Evolutionary conservation across 2,113 vertebrate species (phyloP).

Genomic region (Sphyrna mokarran): DNA sequence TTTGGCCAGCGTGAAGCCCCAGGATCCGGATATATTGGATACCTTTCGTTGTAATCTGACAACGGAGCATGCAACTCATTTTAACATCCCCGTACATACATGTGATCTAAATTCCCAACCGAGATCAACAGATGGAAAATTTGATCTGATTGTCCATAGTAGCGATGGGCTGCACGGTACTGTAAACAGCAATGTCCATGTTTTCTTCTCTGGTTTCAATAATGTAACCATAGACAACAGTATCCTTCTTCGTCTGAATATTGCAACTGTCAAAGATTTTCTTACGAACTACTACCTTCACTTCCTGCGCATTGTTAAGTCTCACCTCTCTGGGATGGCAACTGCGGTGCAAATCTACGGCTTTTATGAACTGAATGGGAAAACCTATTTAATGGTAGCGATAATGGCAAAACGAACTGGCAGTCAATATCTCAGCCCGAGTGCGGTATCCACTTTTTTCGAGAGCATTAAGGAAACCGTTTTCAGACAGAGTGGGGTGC

Average conservation of each 20-base stretch:
- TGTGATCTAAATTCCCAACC: constrained; percentile 79
- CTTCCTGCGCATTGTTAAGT: constrained; percentile 79
- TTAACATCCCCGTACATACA: constrained; percentile 73
- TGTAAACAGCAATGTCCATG: constrained; percentile 71
- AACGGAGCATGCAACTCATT: constrained; percentile 73
- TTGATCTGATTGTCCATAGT: constrained; percentile 79
- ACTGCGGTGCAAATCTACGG: constrained; percentile 80
- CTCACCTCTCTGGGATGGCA: constrained; percentile 82
- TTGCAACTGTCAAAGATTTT: constrained; percentile 70
- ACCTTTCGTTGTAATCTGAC: constrained; percentile 84
- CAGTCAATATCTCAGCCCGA: constrained; percentile 83
- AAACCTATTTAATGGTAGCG: constrained; percentile 82
- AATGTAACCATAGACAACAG: constrained; percentile 90
- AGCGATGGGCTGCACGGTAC: constrained; percentile 74
- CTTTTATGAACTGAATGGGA: constrained; percentile 74
- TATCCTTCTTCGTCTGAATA: constrained; percentile 72
- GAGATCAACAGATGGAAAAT: constrained; percentile 76
- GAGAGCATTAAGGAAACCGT: constrained; percentile 88
- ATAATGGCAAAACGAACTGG: constrained; percentile 60
- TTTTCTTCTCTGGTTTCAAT: constrained; percentile 75
- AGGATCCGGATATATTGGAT: constrained; percentile 85
- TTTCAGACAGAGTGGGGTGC: constrained; percentile 80
- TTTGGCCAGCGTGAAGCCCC: constrained; percentile 78
- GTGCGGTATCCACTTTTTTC: constrained; percentile 89
- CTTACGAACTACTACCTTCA: constrained; percentile 84